phyloP scores from a whole-genome alignment of 30 jellyfish, hydroid and myxozoan genomes.

The Aurelia aurita complex sp. Pacific region DNA sequence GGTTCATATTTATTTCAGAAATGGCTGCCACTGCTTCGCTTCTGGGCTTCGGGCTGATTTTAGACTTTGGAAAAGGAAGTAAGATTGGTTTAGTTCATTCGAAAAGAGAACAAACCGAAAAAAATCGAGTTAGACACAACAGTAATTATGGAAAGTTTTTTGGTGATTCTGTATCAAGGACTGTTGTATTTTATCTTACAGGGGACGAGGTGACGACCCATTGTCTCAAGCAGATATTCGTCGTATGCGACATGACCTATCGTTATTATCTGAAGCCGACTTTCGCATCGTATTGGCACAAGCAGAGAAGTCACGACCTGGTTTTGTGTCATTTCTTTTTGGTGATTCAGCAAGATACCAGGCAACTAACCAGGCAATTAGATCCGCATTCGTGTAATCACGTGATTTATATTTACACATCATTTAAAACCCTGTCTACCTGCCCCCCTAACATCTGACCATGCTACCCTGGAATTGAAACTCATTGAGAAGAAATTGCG shows the following conservation, averaged over 20 bases:
- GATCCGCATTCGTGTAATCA: constrained; percentile 53
- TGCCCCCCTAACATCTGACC: background rate
- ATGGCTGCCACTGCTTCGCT: too few species aligned
- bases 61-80: too few species aligned
- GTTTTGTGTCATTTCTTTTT: constrained; percentile 71
- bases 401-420: background rate
- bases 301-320: constrained; percentile 85
- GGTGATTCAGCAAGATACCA: constrained; percentile 38
- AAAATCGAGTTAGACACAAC: too few species aligned
- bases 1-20: too few species aligned
- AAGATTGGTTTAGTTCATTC: too few species aligned
- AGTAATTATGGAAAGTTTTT: too few species aligned
- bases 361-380: constrained; percentile 79
- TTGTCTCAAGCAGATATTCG: constrained; percentile 51
- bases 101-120: too few species aligned
- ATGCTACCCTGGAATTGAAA: too few species aligned
- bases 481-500: too few species aligned
- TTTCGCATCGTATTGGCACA: constrained; percentile 88
- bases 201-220: constrained; percentile 61
- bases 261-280: constrained; percentile 90
- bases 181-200: background rate
- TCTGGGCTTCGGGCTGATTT: too few species aligned
- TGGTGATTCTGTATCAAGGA: too few species aligned
- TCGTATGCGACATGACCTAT: constrained; percentile 74
- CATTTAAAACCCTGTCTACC: background rate